Base-by-base conservation (phyloP, 2,888 invertebrate genomes). In the Chymomyza fuscimana region DNA sequence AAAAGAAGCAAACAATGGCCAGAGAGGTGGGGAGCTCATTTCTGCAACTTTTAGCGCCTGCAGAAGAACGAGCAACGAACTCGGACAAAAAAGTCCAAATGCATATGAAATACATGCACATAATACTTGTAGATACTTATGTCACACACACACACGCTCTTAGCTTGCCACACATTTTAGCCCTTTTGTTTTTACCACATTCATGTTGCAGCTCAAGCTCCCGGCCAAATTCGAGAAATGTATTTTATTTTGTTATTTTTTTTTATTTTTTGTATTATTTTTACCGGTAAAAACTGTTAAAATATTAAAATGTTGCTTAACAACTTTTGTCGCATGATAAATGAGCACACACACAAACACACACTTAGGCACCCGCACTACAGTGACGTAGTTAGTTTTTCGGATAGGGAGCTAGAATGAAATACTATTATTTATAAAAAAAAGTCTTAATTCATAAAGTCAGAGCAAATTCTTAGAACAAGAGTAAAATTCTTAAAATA, bases 241-340 rank as follows among this genome's bases (percentile, higher is more conserved):
- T 32, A 19, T 32, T 60, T 60, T 16, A 60, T 19, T 15, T 36
- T 60, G 9, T 32, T 32, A 36, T 36, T 32, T 60, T 60, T 60
- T 60, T 32, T 60, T 36, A 73, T 74, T 80, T 81, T 81, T 25
- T 25, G 25, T 80, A 7, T 85, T 72, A 68, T 73, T 74, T 65
- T 71, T 79, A 73, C 71, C 70, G 73, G 73, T 73, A 70, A 78
- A 80, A 84, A 83, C 78, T 74, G 84, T 82, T 82, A 72, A 83
- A 82, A 84, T 80, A 79, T 85, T 82, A 79, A 85, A 86, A 86
- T 83, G 78, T 81, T 83, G 81, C 81, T 81, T 80, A 81, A 81
- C 82, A 79, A 81, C 74, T 86, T 63, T 84, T 78, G 74, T 71
- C 72, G 80, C 78, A 79, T 84, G 84, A 84, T 86, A 84, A 84